A percentile compares a stretch with the other conserved stretches of the same genome.
phyloP scores from a whole-genome alignment of 2,888 invertebrate genomes.

The Netelia inedita region DNA sequence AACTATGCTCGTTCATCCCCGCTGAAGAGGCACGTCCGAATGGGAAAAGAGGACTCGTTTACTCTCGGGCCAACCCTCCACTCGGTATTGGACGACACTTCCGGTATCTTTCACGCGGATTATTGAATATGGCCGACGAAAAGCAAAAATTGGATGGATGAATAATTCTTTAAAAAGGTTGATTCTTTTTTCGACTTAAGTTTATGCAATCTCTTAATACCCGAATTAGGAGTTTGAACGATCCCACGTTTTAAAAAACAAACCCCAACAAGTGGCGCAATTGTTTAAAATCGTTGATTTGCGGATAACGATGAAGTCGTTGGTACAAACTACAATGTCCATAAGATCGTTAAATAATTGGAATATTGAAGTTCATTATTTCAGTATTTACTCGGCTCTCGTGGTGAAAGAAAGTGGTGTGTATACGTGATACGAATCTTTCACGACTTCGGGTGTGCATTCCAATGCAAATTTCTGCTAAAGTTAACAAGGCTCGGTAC shows the following conservation, averaged over 20 bases:
- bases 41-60: slow-evolving; percentile 29
- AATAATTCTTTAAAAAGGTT: neutral
- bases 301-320: too few relatives aligned
- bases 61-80: slow-evolving; percentile 72
- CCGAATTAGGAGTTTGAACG: too few relatives aligned
- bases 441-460: slow-evolving; percentile 36
- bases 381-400: slow-evolving; percentile 23
- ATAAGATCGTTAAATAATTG: neutral
- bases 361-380: slow-evolving; percentile 1
- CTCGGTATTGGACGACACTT: slow-evolving; percentile 71
- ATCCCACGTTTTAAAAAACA: too few relatives aligned
- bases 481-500: slow-evolving; percentile 45
- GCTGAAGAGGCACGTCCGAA: slow-evolving; percentile 42
- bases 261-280: too few relatives aligned
- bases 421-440: slow-evolving; percentile 53
- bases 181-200: too few relatives aligned
- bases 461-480: slow-evolving; percentile 21
- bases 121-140: slow-evolving; percentile 70
- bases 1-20: slow-evolving; percentile 64
- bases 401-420: slow-evolving; percentile 32
- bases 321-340: too few relatives aligned
- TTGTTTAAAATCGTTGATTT: too few relatives aligned
- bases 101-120: slow-evolving; percentile 67
- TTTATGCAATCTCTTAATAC: too few relatives aligned
- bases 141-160: neutral